Base-by-base conservation (phyloP, 2,113 vertebrate genomes). In the Rhabdornis inornatus region DNA sequence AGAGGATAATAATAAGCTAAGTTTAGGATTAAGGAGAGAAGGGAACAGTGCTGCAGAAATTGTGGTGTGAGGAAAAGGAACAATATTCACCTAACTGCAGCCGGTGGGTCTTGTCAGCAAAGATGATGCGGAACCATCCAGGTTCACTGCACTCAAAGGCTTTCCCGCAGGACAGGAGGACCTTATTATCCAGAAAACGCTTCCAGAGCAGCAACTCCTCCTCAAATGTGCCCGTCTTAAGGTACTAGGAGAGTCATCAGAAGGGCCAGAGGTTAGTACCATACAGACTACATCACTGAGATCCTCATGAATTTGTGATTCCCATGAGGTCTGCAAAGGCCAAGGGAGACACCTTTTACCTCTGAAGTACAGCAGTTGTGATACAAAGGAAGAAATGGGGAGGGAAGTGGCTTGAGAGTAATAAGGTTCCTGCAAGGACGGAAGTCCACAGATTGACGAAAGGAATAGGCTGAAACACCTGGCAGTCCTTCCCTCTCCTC, bases 41-140 rank as follows among this genome's bases (percentile, higher is more conserved):
- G 37, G 33, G 63, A 85, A 52, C 13, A 40, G 66, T 10, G 23
- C 10, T 59, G 31, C 28, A 79, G 52, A 52, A 75, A 66, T 49
- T 64, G 57, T 11, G 31, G 56, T 33, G 50, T 39, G 30, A 15
- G 4, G 16, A 19, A 56, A 33, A 30, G 40, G 37, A 61, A 65
- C 12, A 8, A 25, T 33, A 45, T 99, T 98, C 60, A 99, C 99
- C 99, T 52, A 99, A 97, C 91, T 98, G 94, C 13, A 99, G 97
- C 74, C 98, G 97, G 57, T 97, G 96, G 39, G 97, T 97, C 77
- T 98, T 96, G 89, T 99, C 98, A 13, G 99, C 96, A 91, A 99
- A 99, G 95, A 99, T 95, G 25, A 99, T 94, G 33, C 99, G 98
- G 96, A 99, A 99, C 99, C 99, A 99, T 16, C 99, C 99, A 0